Evolutionary conservation across 2,888 invertebrate species (phyloP), one percentile per base, ranked within the genome.

Genomic region (Drosophila cognata): DNA sequence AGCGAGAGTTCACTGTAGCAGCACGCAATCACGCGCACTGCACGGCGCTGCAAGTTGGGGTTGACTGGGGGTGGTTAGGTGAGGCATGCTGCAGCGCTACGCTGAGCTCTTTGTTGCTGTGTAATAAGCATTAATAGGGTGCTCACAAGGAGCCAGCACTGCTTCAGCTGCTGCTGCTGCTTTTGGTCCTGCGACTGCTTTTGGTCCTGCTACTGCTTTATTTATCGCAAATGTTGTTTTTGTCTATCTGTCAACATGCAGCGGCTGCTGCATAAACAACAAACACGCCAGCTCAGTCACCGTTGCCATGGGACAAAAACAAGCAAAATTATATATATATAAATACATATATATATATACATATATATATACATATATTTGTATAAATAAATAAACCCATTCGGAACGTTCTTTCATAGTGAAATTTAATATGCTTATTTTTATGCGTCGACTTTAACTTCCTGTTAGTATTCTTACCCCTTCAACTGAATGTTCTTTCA

Each of bases 211-310:
- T 82, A 55, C 68, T 38, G 36, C 28, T 56, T 81, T 82, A 89
- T 88, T 88, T 86, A 82, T 74, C 69, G 68, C 74, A 56, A 84
- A 88, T 72, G 88, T 89, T 89, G 88, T 86, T 88, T 85, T 88
- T 85, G 88, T 86, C 88, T 85, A 89, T 89, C 86, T 89, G 88
- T 89, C 85, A 85, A 90, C 89, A 88, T 88, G 83, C 84, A 88
- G 72, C 53, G 66, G 77, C 78, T 78, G 74, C 78, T 69, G 74
- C 79, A 63, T 62, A 79, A 79, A 82, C 75, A 79, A 73, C 66
- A 79, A 81, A 78, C 67, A 68, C 55, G 62, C 73, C 69, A 67
- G 57, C 11, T 53, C 70, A 67, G 66, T 43, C 33, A 60, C 21
- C 43, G 70, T 52, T 59, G 53, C 78, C 69, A 61, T 65, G 81